Conservation (phyloP, 2,797 vertebrate genomes). For the Sebastes kiyomatsui region DNA sequence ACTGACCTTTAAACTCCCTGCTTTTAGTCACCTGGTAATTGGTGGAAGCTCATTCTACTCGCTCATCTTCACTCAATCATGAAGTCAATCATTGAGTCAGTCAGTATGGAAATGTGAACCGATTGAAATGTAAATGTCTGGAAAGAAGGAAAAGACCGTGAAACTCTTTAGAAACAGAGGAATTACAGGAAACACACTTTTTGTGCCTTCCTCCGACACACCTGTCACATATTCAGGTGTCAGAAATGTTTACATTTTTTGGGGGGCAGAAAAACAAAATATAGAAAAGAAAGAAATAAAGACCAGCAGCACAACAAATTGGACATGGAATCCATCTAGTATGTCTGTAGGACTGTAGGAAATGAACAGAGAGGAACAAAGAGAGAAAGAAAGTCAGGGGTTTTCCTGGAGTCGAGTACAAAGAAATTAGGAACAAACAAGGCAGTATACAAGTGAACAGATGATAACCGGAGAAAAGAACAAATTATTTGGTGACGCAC, state of each 20-base stretch:
- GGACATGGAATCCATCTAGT: not conserved
- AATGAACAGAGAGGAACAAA: not conserved
- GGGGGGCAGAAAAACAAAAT: not conserved
- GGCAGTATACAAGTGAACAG: constrained; percentile 2
- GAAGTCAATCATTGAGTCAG: constrained; percentile 3
- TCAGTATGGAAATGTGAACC: constrained; percentile 15
- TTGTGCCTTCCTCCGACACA: not conserved
- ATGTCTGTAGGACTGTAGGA: not conserved
- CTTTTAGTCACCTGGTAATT: not conserved
- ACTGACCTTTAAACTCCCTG: constrained; percentile 1
- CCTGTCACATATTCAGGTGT: not conserved
- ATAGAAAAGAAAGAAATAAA: not conserved
- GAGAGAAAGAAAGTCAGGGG: not conserved
- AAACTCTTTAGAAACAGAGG: not conserved
- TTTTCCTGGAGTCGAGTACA: constrained; percentile 11
- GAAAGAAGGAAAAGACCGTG: not conserved
- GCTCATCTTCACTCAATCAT: not conserved
- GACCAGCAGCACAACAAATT: not conserved
- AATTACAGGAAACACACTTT: not conserved
- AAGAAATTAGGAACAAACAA: not conserved
- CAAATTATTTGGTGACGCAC: not conserved
- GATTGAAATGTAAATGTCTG: constrained; percentile 17
- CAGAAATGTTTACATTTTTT: not conserved
- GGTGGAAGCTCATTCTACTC: not conserved
- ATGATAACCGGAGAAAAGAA: not conserved